Evolutionary conservation across 2,113 vertebrate species (phyloP), one percentile per base, ranked within the genome.

Genomic region (Lanius ludovicianus): DNA sequence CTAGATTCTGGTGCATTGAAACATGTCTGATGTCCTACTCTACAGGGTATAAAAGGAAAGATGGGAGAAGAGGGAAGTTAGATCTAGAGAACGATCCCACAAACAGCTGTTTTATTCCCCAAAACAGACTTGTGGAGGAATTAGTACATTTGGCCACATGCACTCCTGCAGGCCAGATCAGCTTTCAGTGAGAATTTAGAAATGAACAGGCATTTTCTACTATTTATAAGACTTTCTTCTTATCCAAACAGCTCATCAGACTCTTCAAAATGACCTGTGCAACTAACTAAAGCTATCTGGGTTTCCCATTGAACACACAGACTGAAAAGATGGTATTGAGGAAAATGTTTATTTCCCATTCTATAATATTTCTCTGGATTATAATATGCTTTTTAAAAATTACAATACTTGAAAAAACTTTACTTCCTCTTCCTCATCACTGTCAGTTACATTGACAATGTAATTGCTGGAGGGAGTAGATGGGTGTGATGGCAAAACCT

Each of bases 381-480:
- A 56, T 39, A 90, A 59, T 69, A 95, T 46, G 13, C 37, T 37
- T 64, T 90, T 96, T 74, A 39, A 95, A 94, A 97, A 96, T 96
- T 98, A 98, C 93, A 98, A 95, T 65, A 98, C 95, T 96, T 91
- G 97, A 76, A 98, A 96, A 76, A 98, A 95, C 95, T 98, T 98
- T 47, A 97, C 92, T 90, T 98, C 97, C 44, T 98, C 96, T 53
- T 97, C 97, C 17, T 98, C 89, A 1, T 98, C 97, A 4, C 96
- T 98, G 70, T 98, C 98, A 44, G 97, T 98, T 73, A 98, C 94
- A 46, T 97, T 98, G 90, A 98, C 90, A 56, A 96, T 94, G 65
- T 97, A 97, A 90, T 95, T 86, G 65, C 94, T 96, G 62, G 98
- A 97, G 17, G 97, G 93, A 70, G 95, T 76, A 13, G 97, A 95